Evolutionary conservation across 2,888 invertebrate genomes (phyloP).

Genomic region (Lomographa bimaculata): DNA sequence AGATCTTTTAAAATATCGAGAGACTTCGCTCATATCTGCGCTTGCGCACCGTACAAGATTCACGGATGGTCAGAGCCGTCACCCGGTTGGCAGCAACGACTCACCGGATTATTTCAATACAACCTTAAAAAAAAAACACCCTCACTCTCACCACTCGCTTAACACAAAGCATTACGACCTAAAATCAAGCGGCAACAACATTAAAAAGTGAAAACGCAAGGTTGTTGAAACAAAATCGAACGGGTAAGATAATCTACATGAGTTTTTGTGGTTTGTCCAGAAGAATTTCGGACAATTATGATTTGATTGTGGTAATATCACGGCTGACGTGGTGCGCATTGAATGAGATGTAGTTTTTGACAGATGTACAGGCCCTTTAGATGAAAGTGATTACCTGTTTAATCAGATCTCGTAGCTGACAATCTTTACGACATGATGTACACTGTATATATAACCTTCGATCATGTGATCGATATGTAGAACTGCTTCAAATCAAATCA

Average conservation of each 20-base stretch:
- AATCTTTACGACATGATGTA: no score
- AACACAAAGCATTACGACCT: conserved; percentile 27
- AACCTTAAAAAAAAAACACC: conserved; percentile 33
- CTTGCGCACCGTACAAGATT: conserved; percentile 60
- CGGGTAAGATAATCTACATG: conserved; percentile 60
- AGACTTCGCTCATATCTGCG: no score
- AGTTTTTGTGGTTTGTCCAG: conserved; percentile 62
- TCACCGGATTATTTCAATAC: conserved; percentile 55
- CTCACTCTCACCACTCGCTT: conserved; percentile 17
- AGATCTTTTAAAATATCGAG: no score
- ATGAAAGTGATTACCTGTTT: no score
- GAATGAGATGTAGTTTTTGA: conserved; percentile 28
- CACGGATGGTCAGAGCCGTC: conserved; percentile 69
- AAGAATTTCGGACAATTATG: conserved; percentile 65
- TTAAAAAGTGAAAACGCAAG: conserved; percentile 12
- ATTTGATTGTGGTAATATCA: conserved; percentile 55
- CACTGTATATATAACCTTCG: no score
- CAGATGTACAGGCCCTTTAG: conserved; percentile 17
- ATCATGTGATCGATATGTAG: no score
- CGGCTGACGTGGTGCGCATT: conserved; percentile 32
- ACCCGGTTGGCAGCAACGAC: conserved; percentile 53
- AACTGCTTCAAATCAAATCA: no score
- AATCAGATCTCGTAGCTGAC: no score
- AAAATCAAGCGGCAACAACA: conserved; percentile 18
- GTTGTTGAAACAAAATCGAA: conserved; percentile 50